These are phyloP conservation scores for Acropternis orthonyx DNA, from an alignment of 2,797 vertebrate genomes.

Conservation along the genomic window DNA sequence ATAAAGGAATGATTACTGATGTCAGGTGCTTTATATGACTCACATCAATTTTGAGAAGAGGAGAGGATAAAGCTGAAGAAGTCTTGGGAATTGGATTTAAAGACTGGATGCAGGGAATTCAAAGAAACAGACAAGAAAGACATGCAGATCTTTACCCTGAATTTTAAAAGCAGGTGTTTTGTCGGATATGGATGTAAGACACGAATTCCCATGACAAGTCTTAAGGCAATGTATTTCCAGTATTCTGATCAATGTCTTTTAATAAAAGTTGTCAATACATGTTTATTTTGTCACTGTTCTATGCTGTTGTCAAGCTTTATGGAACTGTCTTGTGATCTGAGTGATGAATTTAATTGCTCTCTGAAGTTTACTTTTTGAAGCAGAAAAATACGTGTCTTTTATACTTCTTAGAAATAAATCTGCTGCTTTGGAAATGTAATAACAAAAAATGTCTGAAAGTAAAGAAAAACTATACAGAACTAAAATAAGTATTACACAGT, in stretches of 20 bases:
- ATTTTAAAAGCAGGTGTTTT: background rate
- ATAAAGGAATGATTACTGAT: conserved; percentile 6
- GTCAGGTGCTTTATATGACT: conserved; percentile 10
- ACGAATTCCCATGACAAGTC: background rate
- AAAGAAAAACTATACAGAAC: background rate
- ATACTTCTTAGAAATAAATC: background rate
- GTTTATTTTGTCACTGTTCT: background rate
- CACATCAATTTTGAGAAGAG: background rate
- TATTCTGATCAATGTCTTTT: background rate
- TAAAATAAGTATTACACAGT: background rate
- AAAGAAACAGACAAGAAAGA: background rate
- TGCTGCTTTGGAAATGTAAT: background rate
- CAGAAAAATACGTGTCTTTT: background rate
- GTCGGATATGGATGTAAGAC: background rate
- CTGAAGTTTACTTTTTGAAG: conserved; percentile 17
- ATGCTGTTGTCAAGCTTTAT: background rate
- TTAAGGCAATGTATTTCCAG: background rate
- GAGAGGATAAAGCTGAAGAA: conserved; percentile 1
- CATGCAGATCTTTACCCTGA: background rate
- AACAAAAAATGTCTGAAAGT: background rate
- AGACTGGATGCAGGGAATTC: background rate
- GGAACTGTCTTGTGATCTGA: background rate
- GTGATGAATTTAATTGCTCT: background rate
- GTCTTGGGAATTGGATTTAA: background rate
- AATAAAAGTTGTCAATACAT: fast-evolving